Conservation (phyloP, 2,888 invertebrate genomes). For the Gasteruption jaculator region DNA sequence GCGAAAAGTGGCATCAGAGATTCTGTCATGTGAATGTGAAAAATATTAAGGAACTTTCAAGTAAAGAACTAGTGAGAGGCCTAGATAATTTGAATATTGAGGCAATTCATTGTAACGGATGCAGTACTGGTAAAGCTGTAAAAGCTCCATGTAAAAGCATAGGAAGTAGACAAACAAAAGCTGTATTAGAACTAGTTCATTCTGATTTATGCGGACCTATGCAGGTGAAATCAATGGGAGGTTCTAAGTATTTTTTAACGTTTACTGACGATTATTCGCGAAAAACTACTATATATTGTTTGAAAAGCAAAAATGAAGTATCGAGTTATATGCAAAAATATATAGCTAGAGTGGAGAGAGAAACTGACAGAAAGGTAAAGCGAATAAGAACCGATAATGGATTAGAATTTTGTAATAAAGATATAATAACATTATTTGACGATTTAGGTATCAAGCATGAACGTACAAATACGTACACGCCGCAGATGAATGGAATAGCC, state of each 20-base stretch:
- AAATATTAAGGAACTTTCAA: background rate
- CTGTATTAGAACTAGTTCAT: constrained; percentile 7
- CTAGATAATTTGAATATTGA: background rate
- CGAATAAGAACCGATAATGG: constrained; percentile 10
- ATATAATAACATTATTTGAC: constrained; percentile 1
- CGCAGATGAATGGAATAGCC: background rate
- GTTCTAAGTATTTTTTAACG: constrained; percentile 5
- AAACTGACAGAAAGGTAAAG: constrained; percentile 6
- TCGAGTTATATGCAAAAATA: background rate
- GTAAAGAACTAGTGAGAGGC: constrained; percentile 2
- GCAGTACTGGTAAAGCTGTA: background rate
- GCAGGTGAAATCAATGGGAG: constrained; percentile 7
- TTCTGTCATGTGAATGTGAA: constrained; percentile 8
- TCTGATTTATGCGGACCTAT: constrained; percentile 8
- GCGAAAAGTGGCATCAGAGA: constrained; percentile 11
- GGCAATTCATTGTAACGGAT: background rate
- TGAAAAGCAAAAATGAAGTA: constrained; percentile 10
- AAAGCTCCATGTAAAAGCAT: constrained; percentile 5
- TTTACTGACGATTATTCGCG: constrained; percentile 11
- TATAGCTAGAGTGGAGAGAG: constrained; percentile 5
- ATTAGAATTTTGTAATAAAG: constrained; percentile 5
- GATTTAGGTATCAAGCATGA: background rate
- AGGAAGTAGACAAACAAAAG: constrained; percentile 1
- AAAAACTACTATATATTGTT: constrained; percentile 7
- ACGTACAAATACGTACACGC: background rate